Conservation (phyloP, 2,888 invertebrate genomes). For the Perizoma flavofasciatum region DNA sequence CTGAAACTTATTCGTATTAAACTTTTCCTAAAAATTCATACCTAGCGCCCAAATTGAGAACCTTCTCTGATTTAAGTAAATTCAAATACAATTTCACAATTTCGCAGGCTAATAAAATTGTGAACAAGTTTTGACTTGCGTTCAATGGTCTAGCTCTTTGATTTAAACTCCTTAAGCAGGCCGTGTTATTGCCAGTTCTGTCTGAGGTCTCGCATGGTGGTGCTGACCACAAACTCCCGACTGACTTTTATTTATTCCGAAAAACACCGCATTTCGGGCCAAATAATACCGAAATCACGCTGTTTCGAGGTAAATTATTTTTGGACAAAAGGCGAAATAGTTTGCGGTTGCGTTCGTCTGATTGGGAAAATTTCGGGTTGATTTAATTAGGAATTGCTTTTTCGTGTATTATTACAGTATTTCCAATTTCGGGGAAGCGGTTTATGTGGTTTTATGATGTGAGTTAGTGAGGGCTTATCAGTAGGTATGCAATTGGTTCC, state of each 20-base stretch:
- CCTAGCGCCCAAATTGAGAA: too few relatives aligned
- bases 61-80: too few relatives aligned
- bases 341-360: conserved; percentile 24
- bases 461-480: neutral
- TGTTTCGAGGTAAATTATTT: conserved; percentile 24
- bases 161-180: neutral
- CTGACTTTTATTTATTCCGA: conserved; percentile 24
- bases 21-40: too few relatives aligned
- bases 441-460: neutral
- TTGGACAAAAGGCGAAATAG: conserved; percentile 28
- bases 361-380: conserved; percentile 25
- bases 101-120: too few relatives aligned
- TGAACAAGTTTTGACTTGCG: neutral
- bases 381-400: conserved; percentile 23
- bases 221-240: conserved; percentile 25
- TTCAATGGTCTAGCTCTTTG: conserved; percentile 8
- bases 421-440: neutral
- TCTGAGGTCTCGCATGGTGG: conserved; percentile 21
- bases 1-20: too few relatives aligned
- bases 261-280: conserved; percentile 22
- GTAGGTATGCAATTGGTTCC: neutral
- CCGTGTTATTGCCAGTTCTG: conserved; percentile 17
- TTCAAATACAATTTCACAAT: too few relatives aligned
- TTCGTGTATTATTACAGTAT: conserved; percentile 12
- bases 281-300: conserved; percentile 24